Conservation (phyloP, 2,113 vertebrate species). For the Melanerpes aurifrons region DNA sequence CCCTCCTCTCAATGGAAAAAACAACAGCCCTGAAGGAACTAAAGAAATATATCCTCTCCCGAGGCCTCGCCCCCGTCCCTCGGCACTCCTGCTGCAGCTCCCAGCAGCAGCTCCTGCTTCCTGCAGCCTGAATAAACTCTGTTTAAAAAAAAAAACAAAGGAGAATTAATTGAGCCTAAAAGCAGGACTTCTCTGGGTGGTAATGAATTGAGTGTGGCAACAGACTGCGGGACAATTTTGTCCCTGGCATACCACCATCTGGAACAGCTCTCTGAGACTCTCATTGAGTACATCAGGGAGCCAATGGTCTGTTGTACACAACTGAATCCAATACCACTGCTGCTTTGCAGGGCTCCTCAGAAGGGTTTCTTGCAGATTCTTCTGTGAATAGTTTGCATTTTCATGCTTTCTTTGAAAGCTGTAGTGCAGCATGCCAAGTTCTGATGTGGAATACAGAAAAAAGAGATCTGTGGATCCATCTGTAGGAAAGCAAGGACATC, state of each 20-base stretch:
- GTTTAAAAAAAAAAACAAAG: slow-evolving; percentile 4
- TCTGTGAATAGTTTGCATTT: slow-evolving; percentile 22
- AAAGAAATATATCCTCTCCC: slow-evolving; percentile 70
- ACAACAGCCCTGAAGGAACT: slow-evolving; percentile 70
- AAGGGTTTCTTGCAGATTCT: slow-evolving; percentile 31
- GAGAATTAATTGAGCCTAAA: slow-evolving; percentile 55
- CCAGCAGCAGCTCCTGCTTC: slow-evolving; percentile 65
- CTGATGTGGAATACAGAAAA: not conserved
- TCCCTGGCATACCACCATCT: slow-evolving; percentile 59
- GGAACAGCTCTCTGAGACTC: slow-evolving; percentile 44
- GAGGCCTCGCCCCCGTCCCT: slow-evolving; percentile 57
- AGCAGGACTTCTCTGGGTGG: slow-evolving; percentile 55
- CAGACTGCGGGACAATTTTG: slow-evolving; percentile 49
- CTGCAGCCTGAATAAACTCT: slow-evolving; percentile 66
- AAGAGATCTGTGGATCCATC: not conserved
- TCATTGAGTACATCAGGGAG: slow-evolving; percentile 40
- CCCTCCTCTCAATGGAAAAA: slow-evolving; percentile 67
- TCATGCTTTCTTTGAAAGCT: not conserved
- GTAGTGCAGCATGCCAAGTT: not conserved
- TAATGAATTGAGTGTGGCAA: slow-evolving; percentile 70
- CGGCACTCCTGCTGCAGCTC: slow-evolving; percentile 44
- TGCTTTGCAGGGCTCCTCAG: slow-evolving; percentile 2
- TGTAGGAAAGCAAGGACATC: not conserved
- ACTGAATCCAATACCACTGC: slow-evolving; percentile 29
- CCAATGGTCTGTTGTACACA: slow-evolving; percentile 37